Evolutionary conservation across 2,797 vertebrate species (phyloP).

Genomic region (Heterohyrax brucei): DNA sequence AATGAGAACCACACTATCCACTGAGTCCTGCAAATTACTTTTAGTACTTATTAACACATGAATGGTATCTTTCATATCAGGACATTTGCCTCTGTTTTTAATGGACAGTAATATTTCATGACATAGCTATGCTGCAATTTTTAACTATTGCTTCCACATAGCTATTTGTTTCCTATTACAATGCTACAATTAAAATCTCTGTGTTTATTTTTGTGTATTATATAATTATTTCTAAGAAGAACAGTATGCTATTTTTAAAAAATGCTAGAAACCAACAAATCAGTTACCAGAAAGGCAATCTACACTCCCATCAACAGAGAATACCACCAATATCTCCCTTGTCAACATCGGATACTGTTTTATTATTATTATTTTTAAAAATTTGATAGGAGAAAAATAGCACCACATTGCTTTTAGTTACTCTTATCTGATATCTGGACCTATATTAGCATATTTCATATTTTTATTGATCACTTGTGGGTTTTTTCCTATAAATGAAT

Average conservation of each 20-base stretch:
- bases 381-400: not conserved
- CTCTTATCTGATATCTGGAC: not conserved
- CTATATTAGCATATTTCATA: not conserved
- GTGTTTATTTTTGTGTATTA: not conserved
- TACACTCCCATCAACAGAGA: not conserved
- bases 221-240: constrained; percentile 7
- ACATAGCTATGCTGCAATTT: not conserved
- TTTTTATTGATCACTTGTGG: not conserved
- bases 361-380: not conserved
- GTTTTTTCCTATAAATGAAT: not conserved
- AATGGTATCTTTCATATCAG: not conserved
- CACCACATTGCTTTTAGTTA: not conserved
- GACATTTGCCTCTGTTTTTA: not conserved
- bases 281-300: not conserved
- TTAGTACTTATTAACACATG: not conserved
- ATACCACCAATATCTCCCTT: not conserved
- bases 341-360: not conserved
- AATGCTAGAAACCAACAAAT: not conserved
- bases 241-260: not conserved
- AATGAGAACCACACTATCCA: not conserved
- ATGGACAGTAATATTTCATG: not conserved
- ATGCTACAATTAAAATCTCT: not conserved
- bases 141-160: not conserved
- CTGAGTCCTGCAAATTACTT: not conserved
- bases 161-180: not conserved